Evolutionary conservation across 2,797 vertebrate genomes (phyloP).

Genomic region (Phyllotis vaccarum): DNA sequence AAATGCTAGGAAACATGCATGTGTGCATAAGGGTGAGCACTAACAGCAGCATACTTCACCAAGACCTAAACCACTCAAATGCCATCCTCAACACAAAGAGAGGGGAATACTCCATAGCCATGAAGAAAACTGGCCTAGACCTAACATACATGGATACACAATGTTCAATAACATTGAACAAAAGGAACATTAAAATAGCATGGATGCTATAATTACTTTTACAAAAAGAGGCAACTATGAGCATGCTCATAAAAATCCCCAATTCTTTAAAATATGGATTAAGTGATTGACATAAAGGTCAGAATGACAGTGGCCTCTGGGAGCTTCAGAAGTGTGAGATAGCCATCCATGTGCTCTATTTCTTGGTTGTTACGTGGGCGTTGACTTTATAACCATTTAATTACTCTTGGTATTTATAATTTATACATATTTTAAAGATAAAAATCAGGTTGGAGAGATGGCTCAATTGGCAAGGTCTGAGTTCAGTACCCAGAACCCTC

Average conservation of each 20-base stretch:
- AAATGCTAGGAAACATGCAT: neutral
- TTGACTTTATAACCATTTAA: constrained; percentile 9
- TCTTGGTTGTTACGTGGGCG: neutral
- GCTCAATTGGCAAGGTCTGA: neutral
- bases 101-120: neutral
- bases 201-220: neutral
- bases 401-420: neutral
- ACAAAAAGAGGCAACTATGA: constrained; percentile 38
- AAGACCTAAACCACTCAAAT: constrained; percentile 34
- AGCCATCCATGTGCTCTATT: neutral
- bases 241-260: neutral
- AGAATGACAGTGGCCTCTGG: neutral
- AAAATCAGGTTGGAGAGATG: neutral
- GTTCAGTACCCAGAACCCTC: neutral
- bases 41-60: neutral
- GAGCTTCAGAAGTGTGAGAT: neutral
- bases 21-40: neutral
- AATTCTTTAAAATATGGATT: neutral
- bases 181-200: constrained; percentile 27
- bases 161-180: neutral
- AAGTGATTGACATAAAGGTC: neutral
- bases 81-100: neutral
- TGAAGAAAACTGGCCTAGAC: neutral
- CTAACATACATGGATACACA: neutral
- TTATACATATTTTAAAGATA: constrained; percentile 33